Evolutionary conservation across 2,797 vertebrate genomes (phyloP).

Genomic region (Falco cherrug): DNA sequence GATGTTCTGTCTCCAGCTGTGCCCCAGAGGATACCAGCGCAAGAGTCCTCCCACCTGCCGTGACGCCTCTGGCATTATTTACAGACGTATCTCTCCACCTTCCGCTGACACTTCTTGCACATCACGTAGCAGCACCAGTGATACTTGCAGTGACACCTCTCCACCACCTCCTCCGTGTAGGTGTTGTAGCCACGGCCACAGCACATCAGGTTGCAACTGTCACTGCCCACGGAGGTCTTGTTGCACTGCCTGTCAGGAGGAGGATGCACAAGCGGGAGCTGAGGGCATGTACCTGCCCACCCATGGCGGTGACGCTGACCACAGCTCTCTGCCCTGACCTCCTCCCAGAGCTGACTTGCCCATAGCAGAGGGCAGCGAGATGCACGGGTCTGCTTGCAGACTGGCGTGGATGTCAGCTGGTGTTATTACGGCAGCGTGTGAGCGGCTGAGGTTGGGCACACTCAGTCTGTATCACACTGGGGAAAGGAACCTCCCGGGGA

Average conservation of each 20-base stretch:
- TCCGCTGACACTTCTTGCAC: slow-evolving; percentile 77
- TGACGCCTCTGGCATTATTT: slow-evolving; percentile 23
- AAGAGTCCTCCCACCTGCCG: background rate
- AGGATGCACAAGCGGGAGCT: background rate
- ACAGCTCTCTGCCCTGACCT: background rate
- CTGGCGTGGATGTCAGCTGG: rapidly evolving
- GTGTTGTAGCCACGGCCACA: slow-evolving; percentile 82
- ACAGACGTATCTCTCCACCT: slow-evolving; percentile 78
- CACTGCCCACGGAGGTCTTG: slow-evolving; percentile 75
- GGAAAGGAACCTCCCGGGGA: background rate
- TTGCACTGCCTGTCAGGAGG: slow-evolving; percentile 75
- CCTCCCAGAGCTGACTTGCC: background rate
- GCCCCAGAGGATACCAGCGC: background rate
- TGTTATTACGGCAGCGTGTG: background rate
- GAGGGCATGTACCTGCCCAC: background rate
- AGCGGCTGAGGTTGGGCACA: background rate
- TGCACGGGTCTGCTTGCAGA: background rate
- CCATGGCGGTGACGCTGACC: rapidly evolving
- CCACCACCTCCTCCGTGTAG: slow-evolving; percentile 78
- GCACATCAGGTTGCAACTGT: slow-evolving; percentile 79
- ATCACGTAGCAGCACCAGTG: slow-evolving; percentile 84
- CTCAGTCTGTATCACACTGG: background rate
- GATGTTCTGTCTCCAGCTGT: background rate
- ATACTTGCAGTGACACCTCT: slow-evolving; percentile 81
- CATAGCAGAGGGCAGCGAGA: background rate